Base-by-base conservation (phyloP, 2,113 vertebrate species). In the Platysternon megacephalum region DNA sequence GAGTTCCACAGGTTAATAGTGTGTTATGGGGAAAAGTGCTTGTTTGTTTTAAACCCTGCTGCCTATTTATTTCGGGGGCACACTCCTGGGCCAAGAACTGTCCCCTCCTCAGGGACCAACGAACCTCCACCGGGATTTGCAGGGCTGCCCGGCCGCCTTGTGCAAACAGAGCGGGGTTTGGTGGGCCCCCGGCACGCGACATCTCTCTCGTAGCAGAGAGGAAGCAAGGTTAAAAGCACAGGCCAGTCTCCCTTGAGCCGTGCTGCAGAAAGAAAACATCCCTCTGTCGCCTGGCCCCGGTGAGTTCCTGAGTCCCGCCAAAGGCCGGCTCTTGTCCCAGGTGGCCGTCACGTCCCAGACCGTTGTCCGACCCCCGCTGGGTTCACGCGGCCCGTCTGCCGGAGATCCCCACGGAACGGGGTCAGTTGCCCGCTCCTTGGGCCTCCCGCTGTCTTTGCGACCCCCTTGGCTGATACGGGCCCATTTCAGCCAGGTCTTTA, bases 341-440 rank as follows among this genome's bases (percentile, higher is more conserved):
- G 16, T 65, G 4, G 6, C 32, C 3, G 61, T n/a, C 35, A 35
- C 17, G 0, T 68, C 61, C 32, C 4, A 1, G 61, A 19, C 61
- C 61, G 2, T 7, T 14, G 13, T 35, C 58, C 14, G 29, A 61
- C 29, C 29, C 56, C 58, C 3, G 13, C 29, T 61, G 58, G 58
- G 29, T 35, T 61, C 13, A 61, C 14, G 1, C 0, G 28, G 13
- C 14, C 29, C 6, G 5, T 13, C 58, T 16, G 58, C 29, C 2
- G 6, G 35, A n/a, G 61, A 68, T 17, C 35, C 32, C 16, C 32
- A 17, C 1, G 8, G 29, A 35, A 19, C 8, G 8, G 16, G 61
- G 8, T n/a, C 61, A 9, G 7, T n/a, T n/a, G 32, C 61, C 35
- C 6, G 7, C 16, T n/a, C 16, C 32, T 68, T n/a, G 32, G 32